phyloP scores from a whole-genome alignment of 2,113 vertebrate species.

The Daphoenositta chrysoptera region DNA sequence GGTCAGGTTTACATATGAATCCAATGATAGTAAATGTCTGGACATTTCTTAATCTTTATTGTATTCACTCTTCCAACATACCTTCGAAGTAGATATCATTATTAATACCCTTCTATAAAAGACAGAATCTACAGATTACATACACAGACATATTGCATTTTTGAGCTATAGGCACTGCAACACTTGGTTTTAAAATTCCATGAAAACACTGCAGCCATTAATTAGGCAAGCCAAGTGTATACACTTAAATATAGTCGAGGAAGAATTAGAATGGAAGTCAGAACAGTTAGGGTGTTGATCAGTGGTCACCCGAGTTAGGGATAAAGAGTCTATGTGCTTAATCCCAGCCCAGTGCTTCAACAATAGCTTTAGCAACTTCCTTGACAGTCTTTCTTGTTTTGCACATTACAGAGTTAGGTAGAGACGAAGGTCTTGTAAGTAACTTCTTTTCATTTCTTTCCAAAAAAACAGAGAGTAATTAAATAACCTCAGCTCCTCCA shows the following conservation, averaged over 20 bases:
- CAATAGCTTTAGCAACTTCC: background rate
- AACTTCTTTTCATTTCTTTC: background rate
- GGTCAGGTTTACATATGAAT: background rate
- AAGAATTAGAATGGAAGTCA: background rate
- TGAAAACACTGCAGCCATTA: background rate
- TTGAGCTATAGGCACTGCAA: background rate
- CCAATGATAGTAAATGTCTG: background rate
- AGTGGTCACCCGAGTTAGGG: background rate
- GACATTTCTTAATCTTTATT: background rate
- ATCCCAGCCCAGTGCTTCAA: background rate
- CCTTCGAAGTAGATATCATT: background rate
- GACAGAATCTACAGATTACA: background rate
- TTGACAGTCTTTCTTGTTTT: background rate
- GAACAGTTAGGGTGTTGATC: background rate
- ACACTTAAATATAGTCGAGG: background rate
- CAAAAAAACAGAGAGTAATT: background rate
- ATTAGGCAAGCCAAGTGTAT: background rate
- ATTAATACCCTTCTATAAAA: background rate
- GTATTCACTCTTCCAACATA: background rate
- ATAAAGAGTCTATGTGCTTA: background rate
- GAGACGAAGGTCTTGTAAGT: background rate
- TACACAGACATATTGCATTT: background rate
- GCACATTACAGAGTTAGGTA: background rate
- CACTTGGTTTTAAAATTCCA: background rate
- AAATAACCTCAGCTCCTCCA: background rate